phyloP scores from a whole-genome alignment of 2,797 vertebrate genomes.

The Enoplosus armatus region DNA sequence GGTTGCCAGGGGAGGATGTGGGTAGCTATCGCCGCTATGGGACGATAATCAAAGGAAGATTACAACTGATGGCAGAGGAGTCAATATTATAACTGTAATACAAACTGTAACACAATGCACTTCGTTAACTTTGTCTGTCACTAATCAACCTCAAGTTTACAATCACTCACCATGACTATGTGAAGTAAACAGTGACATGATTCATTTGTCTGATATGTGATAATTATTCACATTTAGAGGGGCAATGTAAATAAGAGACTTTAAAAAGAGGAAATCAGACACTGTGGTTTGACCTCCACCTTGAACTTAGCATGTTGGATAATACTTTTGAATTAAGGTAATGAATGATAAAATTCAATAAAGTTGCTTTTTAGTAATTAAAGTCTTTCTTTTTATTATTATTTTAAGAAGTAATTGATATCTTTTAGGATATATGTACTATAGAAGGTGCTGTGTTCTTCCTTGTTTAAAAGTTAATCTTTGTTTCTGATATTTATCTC shows the following conservation, averaged over 20 bases:
- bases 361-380: background rate
- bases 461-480: background rate
- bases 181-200: background rate
- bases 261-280: background rate
- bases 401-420: background rate
- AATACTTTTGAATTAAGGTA: background rate
- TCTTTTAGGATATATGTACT: background rate
- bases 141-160: background rate
- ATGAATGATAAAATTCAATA: background rate
- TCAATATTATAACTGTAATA: background rate
- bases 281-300: background rate
- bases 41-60: slow-evolving; percentile 4
- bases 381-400: background rate
- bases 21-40: no score
- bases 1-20: background rate
- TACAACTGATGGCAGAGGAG: background rate
- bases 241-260: background rate
- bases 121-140: background rate
- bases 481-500: background rate
- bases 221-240: background rate
- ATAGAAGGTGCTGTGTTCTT: background rate
- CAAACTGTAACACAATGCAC: background rate
- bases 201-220: background rate
- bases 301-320: background rate
- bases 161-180: no score